Base-by-base conservation (phyloP, 2,888 invertebrate species). In the Luperina nickerlii region DNA sequence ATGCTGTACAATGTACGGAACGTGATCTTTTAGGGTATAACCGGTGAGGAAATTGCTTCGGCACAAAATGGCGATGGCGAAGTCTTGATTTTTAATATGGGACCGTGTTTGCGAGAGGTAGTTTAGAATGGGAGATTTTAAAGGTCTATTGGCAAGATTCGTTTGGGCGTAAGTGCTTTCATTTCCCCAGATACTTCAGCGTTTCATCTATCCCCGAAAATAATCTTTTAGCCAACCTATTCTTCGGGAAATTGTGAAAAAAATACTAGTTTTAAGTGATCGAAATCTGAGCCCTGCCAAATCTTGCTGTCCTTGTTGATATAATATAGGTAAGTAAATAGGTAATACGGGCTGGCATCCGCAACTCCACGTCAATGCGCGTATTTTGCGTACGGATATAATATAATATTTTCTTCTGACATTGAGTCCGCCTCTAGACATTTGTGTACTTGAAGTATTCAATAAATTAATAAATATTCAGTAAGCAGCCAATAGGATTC, bases 1-100 rank as follows among this genome's bases (percentile, higher is more conserved):
- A 90, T 88, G 90, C 86, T 91, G 71, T 79, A 74, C 78, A 82
- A 78, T 81, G 78, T 79, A 77, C 68, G 73, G 72, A 80, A 88
- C 86, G 86, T 86, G 87, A 81, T 79, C 71, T 75, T 88, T 87
- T 79, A 72, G 79, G 75, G 67, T 51, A 79, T 72, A 82, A 82
- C 82, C 80, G 80, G 76, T 74, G n/a, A 81, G 85, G 87, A 88
- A 82, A 88, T 87, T 87, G 85, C 77, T 76, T 82, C 32, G 65
- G 69, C 57, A 48, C 76, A 80, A 76, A 79, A 79, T 82, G 72
- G 83, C 57, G 67, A 67, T 57, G 60, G 32, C 20, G 24, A 73
- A 67, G 69, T 76, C 66, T 77, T 68, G 87, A 87, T 87, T 83
- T 83, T 87, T 82, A 79, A 85, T 76, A 70, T 32, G 51, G 42